A percentile compares a stretch with the other conserved stretches of the same genome.
Evolutionary conservation across 2,797 vertebrate species (phyloP).

Genomic region (Cyclopterus lumpus): DNA sequence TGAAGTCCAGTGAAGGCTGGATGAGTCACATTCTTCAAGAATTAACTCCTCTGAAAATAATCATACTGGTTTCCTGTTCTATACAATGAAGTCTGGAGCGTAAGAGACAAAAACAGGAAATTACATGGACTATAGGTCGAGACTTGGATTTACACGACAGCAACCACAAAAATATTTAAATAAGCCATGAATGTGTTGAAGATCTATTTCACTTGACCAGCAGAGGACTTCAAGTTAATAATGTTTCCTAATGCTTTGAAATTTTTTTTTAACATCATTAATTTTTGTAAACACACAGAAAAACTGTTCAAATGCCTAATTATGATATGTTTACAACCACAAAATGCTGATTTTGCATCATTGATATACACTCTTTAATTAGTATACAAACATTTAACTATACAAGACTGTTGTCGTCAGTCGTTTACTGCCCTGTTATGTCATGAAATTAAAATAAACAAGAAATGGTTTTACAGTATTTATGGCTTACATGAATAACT

Average conservation of each 20-base stretch:
- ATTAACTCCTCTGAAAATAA: constrained; percentile 61
- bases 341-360: not conserved
- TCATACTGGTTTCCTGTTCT: constrained; percentile 67
- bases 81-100: constrained; percentile 55
- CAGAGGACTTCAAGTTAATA: not conserved
- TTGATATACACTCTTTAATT: not conserved
- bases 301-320: not conserved
- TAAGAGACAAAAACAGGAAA: constrained; percentile 73
- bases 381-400: not conserved
- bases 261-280: not conserved
- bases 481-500: constrained; percentile 8
- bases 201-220: constrained; percentile 7
- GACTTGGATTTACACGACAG: constrained; percentile 36
- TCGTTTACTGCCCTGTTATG: not conserved
- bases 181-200: constrained; percentile 16
- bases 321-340: not conserved
- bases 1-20: constrained; percentile 50
- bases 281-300: constrained; percentile 1
- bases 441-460: constrained; percentile 4
- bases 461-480: constrained; percentile 16
- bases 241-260: constrained; percentile 12
- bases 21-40: constrained; percentile 68
- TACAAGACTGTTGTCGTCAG: not conserved
- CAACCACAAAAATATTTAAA: constrained; percentile 37
- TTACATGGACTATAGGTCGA: constrained; percentile 28